phyloP scores from a whole-genome alignment of 2,113 vertebrate species.

The Octodon degus region DNA sequence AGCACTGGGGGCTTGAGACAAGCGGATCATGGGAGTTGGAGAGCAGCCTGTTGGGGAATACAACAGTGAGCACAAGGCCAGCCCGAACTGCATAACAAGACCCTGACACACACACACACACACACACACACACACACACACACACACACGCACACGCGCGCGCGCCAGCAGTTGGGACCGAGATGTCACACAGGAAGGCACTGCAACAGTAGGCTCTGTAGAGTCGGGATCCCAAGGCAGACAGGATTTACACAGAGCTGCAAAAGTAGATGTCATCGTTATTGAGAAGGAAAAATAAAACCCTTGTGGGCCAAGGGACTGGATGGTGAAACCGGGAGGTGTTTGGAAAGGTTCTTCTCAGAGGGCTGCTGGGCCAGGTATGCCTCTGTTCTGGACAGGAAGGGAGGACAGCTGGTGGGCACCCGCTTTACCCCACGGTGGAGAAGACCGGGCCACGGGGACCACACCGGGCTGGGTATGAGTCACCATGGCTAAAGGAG shows the following conservation, averaged over 20 bases:
- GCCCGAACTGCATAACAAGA: too few relatives aligned
- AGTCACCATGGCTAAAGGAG: not conserved
- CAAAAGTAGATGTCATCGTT: not conserved
- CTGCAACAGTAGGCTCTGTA: not conserved
- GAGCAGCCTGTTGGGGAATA: too few relatives aligned
- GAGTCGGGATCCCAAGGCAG: not conserved
- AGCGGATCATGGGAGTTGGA: too few relatives aligned
- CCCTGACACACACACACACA: too few relatives aligned
- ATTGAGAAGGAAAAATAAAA: not conserved
- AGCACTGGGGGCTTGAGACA: too few relatives aligned
- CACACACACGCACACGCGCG: not conserved
- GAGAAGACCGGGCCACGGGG: not conserved
- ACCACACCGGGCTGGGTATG: not conserved
- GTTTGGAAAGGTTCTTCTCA: not conserved
- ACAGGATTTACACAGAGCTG: not conserved
- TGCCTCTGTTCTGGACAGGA: not conserved
- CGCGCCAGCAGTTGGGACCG: rapidly evolving
- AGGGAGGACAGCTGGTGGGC: not conserved
- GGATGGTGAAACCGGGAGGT: not conserved
- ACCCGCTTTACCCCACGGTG: not conserved
- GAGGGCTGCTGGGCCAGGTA: not conserved
- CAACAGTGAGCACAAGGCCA: too few relatives aligned
- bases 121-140: too few relatives aligned
- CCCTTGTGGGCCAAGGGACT: not conserved
- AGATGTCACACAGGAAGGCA: rapidly evolving